A percentile compares a stretch with the other conserved stretches of the same genome.
Evolutionary conservation across 64 coral and sea anemone species (phyloP).

Genomic region (Astreopora myriophthalma): DNA sequence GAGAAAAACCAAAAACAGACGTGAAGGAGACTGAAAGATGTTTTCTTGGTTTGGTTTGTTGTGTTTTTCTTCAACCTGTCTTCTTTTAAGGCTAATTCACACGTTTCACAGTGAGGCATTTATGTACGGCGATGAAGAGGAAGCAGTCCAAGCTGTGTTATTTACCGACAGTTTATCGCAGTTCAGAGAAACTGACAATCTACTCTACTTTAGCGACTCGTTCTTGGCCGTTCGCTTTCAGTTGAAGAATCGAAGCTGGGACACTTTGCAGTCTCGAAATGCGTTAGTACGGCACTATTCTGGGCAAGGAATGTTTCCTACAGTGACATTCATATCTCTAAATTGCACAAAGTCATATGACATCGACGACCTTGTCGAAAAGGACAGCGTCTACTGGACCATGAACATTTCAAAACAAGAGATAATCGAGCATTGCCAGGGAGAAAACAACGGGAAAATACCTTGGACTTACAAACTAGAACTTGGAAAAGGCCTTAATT

Average conservation of each 20-base stretch:
- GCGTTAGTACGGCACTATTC: slow-evolving; percentile 41
- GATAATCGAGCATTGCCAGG: neutral
- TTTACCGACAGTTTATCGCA: neutral
- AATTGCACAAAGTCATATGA: slow-evolving; percentile 40
- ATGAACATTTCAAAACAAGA: slow-evolving; percentile 49
- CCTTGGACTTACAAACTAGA: slow-evolving; percentile 37
- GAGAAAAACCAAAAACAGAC: neutral
- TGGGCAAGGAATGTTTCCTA: slow-evolving; percentile 56
- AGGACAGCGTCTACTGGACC: slow-evolving; percentile 34
- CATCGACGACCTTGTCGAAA: slow-evolving; percentile 37
- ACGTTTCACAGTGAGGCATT: neutral
- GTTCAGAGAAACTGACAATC: neutral
- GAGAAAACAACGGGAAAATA: neutral
- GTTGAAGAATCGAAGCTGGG: slow-evolving; percentile 52
- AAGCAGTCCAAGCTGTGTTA: slow-evolving; percentile 17
- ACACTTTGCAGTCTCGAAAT: slow-evolving; percentile 50
- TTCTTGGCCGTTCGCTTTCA: slow-evolving; percentile 24
- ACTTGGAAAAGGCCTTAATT: slow-evolving; percentile 35
- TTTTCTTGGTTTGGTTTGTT: neutral
- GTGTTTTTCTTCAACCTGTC: neutral
- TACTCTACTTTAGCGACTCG: slow-evolving; percentile 8
- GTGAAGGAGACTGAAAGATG: no score
- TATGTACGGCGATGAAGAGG: neutral
- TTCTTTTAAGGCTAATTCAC: neutral
- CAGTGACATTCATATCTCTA: slow-evolving; percentile 23